Conservation (phyloP, 2,888 invertebrate genomes). For the Chorisops tibialis region DNA sequence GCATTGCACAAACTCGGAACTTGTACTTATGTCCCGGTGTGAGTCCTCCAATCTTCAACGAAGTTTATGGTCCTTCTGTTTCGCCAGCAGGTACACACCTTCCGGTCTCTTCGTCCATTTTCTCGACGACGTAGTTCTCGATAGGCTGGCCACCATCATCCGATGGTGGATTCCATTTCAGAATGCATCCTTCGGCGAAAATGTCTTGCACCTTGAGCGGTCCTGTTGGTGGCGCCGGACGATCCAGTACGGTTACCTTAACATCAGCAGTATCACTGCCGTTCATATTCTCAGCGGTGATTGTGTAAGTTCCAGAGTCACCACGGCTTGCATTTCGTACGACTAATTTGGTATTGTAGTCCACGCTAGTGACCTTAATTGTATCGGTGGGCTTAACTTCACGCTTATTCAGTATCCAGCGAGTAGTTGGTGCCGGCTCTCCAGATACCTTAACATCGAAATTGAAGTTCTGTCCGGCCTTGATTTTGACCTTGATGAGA, state of each 20-base stretch:
- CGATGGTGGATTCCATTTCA: constrained; percentile 89
- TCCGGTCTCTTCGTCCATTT: constrained; percentile 90
- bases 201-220: constrained; percentile 88
- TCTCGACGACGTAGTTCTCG: constrained; percentile 91
- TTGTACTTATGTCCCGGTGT: constrained; percentile 95
- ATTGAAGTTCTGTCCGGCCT: constrained; percentile 84
- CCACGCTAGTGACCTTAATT: constrained; percentile 73
- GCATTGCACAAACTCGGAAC: constrained; percentile 92
- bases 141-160: constrained; percentile 94
- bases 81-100: constrained; percentile 93
- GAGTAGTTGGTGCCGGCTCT: constrained; percentile 90
- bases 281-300: constrained; percentile 88
- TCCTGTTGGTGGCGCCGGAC: constrained; percentile 86
- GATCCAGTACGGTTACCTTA: constrained; percentile 84
- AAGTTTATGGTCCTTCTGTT: constrained; percentile 79
- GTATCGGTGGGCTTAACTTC: constrained; percentile 73
- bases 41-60: constrained; percentile 75
- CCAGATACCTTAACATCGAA: constrained; percentile 88
- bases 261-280: constrained; percentile 94
- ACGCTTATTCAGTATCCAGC: constrained; percentile 81
- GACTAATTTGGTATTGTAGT: constrained; percentile 80
- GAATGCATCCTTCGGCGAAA: constrained; percentile 82
- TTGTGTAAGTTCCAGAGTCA: constrained; percentile 87
- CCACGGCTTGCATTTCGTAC: constrained; percentile 75
- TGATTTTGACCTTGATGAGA: constrained; percentile 79